phyloP scores from a whole-genome alignment of 2,888 invertebrate species.

The Oscheius sp. region DNA sequence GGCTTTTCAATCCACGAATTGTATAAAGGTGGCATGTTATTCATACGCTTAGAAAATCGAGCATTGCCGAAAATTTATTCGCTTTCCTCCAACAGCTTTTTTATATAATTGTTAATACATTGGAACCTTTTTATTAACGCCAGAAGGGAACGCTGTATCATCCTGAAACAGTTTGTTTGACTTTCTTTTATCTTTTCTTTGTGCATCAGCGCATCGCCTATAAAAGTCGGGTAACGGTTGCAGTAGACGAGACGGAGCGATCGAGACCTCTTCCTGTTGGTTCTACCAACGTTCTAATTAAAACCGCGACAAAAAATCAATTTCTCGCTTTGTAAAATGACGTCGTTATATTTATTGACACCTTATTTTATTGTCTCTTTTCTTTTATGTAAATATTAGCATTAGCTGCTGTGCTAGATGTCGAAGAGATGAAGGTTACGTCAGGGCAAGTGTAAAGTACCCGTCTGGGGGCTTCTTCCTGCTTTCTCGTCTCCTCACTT shows the following conservation, averaged over 20 bases:
- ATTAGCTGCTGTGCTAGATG: neutral
- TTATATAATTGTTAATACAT: no score
- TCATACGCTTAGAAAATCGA: no score
- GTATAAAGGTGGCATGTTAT: no score
- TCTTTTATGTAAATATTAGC: neutral
- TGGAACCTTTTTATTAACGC: no score
- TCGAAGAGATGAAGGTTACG: neutral
- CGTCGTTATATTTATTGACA: neutral
- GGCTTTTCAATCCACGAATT: no score
- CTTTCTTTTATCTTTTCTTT: neutral
- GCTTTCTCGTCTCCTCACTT: neutral
- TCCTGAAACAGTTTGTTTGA: neutral
- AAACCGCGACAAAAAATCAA: neutral
- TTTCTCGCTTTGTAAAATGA: neutral
- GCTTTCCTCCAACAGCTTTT: no score
- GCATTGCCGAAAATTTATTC: no score
- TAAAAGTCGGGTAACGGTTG: neutral
- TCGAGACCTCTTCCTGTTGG: neutral
- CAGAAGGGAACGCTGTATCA: neutral
- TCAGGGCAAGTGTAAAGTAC: slow-evolving; percentile 13
- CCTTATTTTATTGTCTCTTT: neutral
- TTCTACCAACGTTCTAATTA: neutral
- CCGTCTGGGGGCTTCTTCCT: neutral
- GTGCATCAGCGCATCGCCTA: neutral
- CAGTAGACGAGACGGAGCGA: no score